A percentile compares a stretch with the other conserved stretches of the same genome.
Conservation (phyloP, 2,113 vertebrate species). For the Choloepus hoffmanni region DNA sequence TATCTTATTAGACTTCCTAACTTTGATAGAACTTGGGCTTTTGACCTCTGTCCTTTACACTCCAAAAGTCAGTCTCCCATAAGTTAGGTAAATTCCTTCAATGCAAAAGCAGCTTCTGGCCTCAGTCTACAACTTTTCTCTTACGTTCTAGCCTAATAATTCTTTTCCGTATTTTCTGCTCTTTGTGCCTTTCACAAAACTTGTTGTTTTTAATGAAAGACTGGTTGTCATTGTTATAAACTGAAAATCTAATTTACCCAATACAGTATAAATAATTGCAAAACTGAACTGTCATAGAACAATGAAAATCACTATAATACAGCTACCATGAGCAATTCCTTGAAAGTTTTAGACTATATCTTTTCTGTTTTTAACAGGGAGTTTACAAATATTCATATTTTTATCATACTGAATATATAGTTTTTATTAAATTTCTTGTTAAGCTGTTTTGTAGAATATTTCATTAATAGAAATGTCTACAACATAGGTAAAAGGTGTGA, state of each 20-base stretch:
- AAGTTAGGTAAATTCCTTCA: neutral
- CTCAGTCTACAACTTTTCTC: neutral
- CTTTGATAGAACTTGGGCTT: neutral
- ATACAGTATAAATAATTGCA: neutral
- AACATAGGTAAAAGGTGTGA: neutral
- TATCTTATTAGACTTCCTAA: neutral
- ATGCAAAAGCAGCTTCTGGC: neutral
- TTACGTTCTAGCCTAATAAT: neutral
- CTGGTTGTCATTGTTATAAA: neutral
- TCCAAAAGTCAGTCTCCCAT: neutral
- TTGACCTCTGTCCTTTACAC: neutral
- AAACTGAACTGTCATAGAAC: neutral
- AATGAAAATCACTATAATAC: neutral
- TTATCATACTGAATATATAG: neutral
- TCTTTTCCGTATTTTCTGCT: neutral
- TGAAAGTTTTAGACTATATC: neutral
- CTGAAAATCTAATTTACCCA: neutral
- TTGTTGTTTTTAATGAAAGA: neutral
- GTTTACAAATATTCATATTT: neutral
- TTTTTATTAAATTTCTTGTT: neutral
- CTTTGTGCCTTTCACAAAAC: neutral
- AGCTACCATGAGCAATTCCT: neutral
- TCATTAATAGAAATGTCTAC: slow-evolving; percentile 31
- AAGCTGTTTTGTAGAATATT: neutral
- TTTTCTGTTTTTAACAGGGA: neutral